Base-by-base conservation (phyloP, 2,888 invertebrate species). In the Apotomis betuletana region DNA sequence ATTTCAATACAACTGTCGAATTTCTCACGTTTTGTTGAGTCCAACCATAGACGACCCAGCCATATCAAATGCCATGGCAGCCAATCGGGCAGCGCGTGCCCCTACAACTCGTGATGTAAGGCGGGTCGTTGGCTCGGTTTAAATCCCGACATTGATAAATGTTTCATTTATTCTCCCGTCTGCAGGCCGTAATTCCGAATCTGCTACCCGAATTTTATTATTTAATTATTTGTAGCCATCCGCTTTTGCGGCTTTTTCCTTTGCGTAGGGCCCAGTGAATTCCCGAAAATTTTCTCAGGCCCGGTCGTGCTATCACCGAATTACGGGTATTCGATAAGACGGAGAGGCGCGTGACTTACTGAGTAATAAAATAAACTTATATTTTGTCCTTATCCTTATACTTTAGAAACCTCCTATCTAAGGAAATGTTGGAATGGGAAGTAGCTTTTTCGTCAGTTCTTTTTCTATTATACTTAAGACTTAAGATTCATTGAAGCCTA, bases 111-210 rank as follows among this genome's bases (percentile, higher is more conserved):
- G 78, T 81, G 83, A 84, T 80, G 81, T 83, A 85, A 82, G 84
- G 82, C 80, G 83, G 83, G 81, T 79, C 78, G 79, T 74, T 76
- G 79, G 76, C 81, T 81, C 82, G 82, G 84, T 83, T 83, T 85
- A 80, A 84, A 87, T 75, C 83, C 79, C 80, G 91, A 91, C 92
- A 88, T 81, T 90, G 91, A 91, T 90, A 87, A 91, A 91, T 91
- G 90, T 87, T 88, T 87, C 87, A 90, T 90, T 90, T 87, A 88
- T 88, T 83, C 86, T 80, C 79, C 84, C 83, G 82, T 84, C 82
- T 85, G 82, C 83, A 84, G 77, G 78, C 77, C 81, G 79, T 80
- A 79, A 82, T 84, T 81, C 80, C 79, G 83, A 86, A 87, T 87
- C 84, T 84, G 85, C 82, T 76, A 75, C 75, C 77, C 80, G 79